These are phyloP conservation scores for Pteronotus mesoamericanus DNA, from an alignment of 2,797 vertebrate species.

Conservation along the genomic window DNA sequence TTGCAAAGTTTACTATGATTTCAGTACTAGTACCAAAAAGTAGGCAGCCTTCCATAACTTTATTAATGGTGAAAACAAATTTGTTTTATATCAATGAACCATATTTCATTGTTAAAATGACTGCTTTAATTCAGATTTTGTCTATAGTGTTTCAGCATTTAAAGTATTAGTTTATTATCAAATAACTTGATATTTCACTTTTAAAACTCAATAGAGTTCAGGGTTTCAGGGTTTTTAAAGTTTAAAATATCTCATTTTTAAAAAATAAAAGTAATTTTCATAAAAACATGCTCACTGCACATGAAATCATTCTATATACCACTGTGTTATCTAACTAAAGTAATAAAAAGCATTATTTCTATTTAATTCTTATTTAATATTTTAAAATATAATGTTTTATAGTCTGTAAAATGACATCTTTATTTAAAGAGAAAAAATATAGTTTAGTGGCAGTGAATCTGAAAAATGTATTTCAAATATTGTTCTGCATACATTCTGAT, in stretches of 20 bases:
- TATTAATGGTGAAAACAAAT: neutral
- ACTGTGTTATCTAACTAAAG: neutral
- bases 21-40: neutral
- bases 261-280: neutral
- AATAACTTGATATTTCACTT: slow-evolving; percentile 35
- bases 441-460: neutral
- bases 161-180: neutral
- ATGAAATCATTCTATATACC: neutral
- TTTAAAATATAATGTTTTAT: neutral
- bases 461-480: slow-evolving; percentile 17
- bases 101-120: neutral
- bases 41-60: neutral
- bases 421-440: neutral
- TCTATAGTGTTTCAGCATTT: neutral
- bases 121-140: neutral
- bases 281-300: neutral
- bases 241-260: neutral
- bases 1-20: neutral
- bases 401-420: neutral
- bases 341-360: slow-evolving; percentile 17
- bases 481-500: neutral
- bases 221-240: neutral
- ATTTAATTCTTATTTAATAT: slow-evolving; percentile 6
- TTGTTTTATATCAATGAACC: neutral
- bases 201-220: neutral